phyloP scores from a whole-genome alignment of 2,113 vertebrate genomes.

The Phoxinus phoxinus region DNA sequence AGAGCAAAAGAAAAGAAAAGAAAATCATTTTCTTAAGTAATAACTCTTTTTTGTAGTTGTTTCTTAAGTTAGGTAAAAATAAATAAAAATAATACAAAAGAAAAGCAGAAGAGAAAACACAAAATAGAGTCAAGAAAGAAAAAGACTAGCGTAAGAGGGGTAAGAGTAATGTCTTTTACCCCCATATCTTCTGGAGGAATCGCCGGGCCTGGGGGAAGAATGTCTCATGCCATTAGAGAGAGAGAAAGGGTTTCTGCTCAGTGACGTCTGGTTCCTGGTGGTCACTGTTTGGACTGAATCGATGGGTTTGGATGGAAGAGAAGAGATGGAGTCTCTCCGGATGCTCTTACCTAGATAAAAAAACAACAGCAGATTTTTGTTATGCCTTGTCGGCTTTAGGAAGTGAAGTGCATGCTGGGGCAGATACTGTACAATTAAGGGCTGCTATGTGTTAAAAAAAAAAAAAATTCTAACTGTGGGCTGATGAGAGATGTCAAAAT shows the following conservation, averaged over 20 bases:
- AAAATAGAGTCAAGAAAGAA: neutral
- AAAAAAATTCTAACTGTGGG: neutral
- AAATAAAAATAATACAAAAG: neutral
- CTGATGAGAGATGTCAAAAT: neutral
- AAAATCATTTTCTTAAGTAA: neutral
- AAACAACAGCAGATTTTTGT: constrained; percentile 63
- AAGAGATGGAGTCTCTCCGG: constrained; percentile 56
- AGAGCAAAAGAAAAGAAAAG: neutral
- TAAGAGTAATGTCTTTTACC: constrained; percentile 65
- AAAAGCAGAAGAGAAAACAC: constrained; percentile 7
- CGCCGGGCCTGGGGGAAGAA: constrained; percentile 65
- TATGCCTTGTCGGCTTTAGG: constrained; percentile 34
- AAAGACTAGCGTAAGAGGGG: neutral
- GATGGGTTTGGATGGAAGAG: constrained; percentile 56
- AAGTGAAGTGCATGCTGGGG: neutral
- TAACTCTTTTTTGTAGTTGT: neutral
- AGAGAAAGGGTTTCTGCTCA: constrained; percentile 59
- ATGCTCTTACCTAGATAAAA: constrained; percentile 70
- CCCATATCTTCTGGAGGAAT: constrained; percentile 64
- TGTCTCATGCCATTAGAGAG: constrained; percentile 65
- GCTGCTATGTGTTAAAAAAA: neutral
- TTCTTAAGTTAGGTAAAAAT: neutral
- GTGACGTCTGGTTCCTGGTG: constrained; percentile 59
- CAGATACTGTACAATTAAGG: neutral
- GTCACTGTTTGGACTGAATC: constrained; percentile 53